Base-by-base conservation (phyloP, 2,888 invertebrate genomes). In the Erebia epiphron region DNA sequence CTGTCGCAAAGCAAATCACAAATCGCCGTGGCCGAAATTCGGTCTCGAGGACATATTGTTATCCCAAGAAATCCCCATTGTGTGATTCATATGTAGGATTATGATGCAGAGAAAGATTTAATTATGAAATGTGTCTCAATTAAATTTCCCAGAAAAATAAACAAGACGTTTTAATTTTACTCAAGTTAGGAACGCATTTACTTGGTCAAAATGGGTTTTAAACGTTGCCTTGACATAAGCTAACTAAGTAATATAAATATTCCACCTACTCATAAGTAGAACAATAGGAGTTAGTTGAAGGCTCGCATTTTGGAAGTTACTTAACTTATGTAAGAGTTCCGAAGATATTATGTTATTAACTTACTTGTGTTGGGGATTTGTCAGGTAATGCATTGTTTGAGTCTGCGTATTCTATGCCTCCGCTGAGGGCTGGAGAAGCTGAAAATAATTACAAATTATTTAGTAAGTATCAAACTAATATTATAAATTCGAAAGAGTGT, bases 341-440 rank as follows among this genome's bases (percentile, higher is more conserved):
- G 26, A 26, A 21, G 3, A 4, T 26, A 26, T 26, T 26, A 26
- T 4, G 26, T 21, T 21, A 21, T 2, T 46, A 46, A 46, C 46
- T 71, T 13, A 86, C 86, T 77, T 84, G 84, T 21, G 81, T 72
- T 0, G 85, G 83, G 0, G 85, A 82, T 60, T 82, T 83, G 35
- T 84, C 85, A 0, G 78, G 70, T 10, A 78, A 75, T 1, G 77
- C 52, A 62, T 82, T 80, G 41, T 81, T 82, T 1, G 82, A 72
- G 41, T 82, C 80, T 0, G 83, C 84, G 56, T 86, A 86, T 61
- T 83, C 82, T 0, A 86, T 79, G 1, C 86, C 84, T 0, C 83
- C 79, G 1, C 79, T 70, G 4, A 76, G 71, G 0, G 81, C 73
- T 0, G 84, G 77, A 7, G 79, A 70, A 7, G 73, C 83, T 84